Evolutionary conservation across 2,888 invertebrate species (phyloP).

Genomic region (Xylophagus ater): DNA sequence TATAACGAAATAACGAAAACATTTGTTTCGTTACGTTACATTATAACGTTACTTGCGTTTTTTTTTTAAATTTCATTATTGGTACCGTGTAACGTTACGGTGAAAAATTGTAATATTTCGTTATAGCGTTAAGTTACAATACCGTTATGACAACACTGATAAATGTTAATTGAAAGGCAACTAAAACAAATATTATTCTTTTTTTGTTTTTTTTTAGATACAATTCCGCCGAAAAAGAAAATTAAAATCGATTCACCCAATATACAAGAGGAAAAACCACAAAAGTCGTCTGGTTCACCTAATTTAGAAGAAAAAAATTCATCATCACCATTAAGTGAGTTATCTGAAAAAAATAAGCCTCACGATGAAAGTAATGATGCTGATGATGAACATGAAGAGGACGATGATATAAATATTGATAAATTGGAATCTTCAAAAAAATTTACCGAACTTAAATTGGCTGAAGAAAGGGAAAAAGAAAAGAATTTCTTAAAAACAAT

Average conservation of each 20-base stretch:
- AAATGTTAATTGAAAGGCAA: too few species aligned
- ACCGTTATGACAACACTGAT: neutral
- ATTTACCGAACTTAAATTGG: constrained; percentile 27
- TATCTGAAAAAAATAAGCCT: constrained; percentile 10
- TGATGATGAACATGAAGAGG: constrained; percentile 22
- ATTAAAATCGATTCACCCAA: constrained; percentile 16
- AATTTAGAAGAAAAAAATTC: constrained; percentile 24
- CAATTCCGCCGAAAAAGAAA: constrained; percentile 22
- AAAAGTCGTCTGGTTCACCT: constrained; percentile 17
- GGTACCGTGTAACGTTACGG: neutral
- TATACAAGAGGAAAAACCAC: constrained; percentile 8
- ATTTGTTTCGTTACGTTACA: neutral
- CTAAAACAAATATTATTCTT: neutral
- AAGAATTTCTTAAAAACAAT: constrained; percentile 32
- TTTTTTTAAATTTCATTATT: neutral
- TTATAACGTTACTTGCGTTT: neutral
- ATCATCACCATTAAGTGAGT: constrained; percentile 20
- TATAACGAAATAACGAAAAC: too few species aligned
- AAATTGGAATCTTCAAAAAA: constrained; percentile 14
- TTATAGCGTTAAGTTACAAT: neutral
- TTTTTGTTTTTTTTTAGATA: constrained; percentile 11
- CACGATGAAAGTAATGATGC: constrained; percentile 23
- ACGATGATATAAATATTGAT: constrained; percentile 16
- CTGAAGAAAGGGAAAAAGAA: constrained; percentile 33
- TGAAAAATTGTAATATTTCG: neutral